Conservation (phyloP, 2,113 vertebrate genomes). For the Marmota monax region DNA sequence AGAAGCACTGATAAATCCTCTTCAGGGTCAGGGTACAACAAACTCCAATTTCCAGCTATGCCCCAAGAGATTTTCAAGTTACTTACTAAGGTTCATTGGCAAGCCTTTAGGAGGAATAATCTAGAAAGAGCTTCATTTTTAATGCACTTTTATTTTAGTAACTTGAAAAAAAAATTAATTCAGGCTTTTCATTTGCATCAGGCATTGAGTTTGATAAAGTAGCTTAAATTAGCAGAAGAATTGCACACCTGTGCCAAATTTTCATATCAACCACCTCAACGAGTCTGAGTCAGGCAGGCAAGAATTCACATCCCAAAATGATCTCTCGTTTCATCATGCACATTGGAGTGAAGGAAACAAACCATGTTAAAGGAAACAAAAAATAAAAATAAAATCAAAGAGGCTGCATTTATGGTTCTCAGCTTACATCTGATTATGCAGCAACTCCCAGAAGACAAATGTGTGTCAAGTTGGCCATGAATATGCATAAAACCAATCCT, state of each 20-base stretch:
- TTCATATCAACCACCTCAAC: constrained; percentile 70
- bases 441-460: constrained; percentile 58
- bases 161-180: constrained; percentile 71
- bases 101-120: constrained; percentile 37
- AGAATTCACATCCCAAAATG: constrained; percentile 76
- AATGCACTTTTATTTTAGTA: constrained; percentile 61
- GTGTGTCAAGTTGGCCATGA: constrained; percentile 30
- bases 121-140: constrained; percentile 54
- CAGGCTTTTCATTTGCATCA: constrained; percentile 74
- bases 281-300: constrained; percentile 73
- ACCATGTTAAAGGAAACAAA: constrained; percentile 30
- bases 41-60: background rate
- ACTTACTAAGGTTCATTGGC: constrained; percentile 1
- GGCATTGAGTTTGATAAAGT: constrained; percentile 76
- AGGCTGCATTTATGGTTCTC: constrained; percentile 51
- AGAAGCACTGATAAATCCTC: background rate
- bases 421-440: constrained; percentile 55
- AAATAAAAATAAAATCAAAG: constrained; percentile 63
- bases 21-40: background rate
- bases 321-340: constrained; percentile 68
- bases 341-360: constrained; percentile 63
- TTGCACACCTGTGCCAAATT: constrained; percentile 82
- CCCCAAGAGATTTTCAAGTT: background rate
- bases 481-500: constrained; percentile 68
- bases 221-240: constrained; percentile 81